A percentile compares a stretch with the other conserved stretches of the same genome.
These are phyloP conservation scores for Montipora efflorescens DNA, from an alignment of 64 coral and sea anemone genomes.

Conservation along the genomic window DNA sequence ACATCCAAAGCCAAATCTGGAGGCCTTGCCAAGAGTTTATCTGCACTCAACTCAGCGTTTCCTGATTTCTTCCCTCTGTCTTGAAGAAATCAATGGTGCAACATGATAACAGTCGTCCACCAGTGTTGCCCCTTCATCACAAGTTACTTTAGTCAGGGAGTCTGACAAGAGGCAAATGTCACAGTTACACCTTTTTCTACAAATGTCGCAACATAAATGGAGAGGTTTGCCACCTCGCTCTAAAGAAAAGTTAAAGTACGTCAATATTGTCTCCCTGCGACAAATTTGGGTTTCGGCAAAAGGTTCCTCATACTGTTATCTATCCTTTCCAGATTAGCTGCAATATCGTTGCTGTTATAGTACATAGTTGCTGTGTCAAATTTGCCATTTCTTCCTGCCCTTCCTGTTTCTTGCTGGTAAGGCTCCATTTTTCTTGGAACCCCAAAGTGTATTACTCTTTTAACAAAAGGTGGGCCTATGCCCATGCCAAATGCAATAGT, in stretches of 20 bases:
- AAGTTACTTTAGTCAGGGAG: not conserved
- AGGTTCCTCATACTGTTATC: slow-evolving; percentile 32
- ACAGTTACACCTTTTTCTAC: not conserved
- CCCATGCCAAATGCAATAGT: slow-evolving; percentile 55
- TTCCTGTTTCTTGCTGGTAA: slow-evolving; percentile 54
- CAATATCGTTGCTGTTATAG: slow-evolving; percentile 54
- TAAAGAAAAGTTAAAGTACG: slow-evolving; percentile 27
- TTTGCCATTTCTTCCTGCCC: slow-evolving; percentile 55
- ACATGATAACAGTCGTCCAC: not conserved
- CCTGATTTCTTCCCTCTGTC: not conserved
- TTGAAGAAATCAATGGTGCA: not conserved
- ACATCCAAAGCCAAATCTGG: not conserved
- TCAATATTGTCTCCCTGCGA: slow-evolving; percentile 21
- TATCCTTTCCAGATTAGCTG: slow-evolving; percentile 41
- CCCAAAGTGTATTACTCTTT: slow-evolving; percentile 47
- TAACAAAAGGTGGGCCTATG: slow-evolving; percentile 37
- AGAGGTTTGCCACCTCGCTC: not conserved
- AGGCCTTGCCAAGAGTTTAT: slow-evolving; percentile 10
- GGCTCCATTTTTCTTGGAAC: slow-evolving; percentile 52
- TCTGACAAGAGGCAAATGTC: slow-evolving; percentile 6
- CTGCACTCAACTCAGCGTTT: slow-evolving; percentile 2
- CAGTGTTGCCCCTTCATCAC: not conserved
- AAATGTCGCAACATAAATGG: not conserved
- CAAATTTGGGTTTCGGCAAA: slow-evolving; percentile 40
- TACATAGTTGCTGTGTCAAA: slow-evolving; percentile 28